Conservation (phyloP, 2,888 invertebrate genomes). For the Morpho helenor region DNA sequence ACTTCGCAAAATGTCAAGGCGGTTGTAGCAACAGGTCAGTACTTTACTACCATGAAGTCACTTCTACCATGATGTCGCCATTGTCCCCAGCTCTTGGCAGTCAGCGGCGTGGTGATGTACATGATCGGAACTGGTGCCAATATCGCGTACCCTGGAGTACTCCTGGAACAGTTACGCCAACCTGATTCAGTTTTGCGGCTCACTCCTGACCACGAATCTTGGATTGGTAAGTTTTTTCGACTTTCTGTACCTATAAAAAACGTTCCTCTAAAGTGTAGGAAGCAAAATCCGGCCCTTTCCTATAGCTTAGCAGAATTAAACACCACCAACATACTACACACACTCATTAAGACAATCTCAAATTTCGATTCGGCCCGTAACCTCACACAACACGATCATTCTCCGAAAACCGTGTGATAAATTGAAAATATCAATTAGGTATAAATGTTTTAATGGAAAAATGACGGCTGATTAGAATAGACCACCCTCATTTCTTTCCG, state of each 20-base stretch:
- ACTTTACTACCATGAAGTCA: neutral
- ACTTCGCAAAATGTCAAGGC: neutral
- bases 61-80: neutral
- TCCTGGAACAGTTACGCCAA: constrained; percentile 57
- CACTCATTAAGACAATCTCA: too few relatives aligned
- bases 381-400: too few relatives aligned
- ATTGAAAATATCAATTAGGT: too few relatives aligned
- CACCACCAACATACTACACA: too few relatives aligned
- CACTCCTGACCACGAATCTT: constrained; percentile 61
- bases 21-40: neutral
- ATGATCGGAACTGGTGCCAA: constrained; percentile 72
- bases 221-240: constrained; percentile 55
- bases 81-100: constrained; percentile 49
- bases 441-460: too few relatives aligned
- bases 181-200: constrained; percentile 53
- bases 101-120: constrained; percentile 66
- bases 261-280: neutral
- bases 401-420: too few relatives aligned
- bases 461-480: too few relatives aligned
- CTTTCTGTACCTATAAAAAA: too few relatives aligned
- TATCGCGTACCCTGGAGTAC: constrained; percentile 67
- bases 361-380: too few relatives aligned
- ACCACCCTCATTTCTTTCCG: too few relatives aligned
- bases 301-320: too few relatives aligned
- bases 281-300: too few relatives aligned